A percentile compares a stretch with the other conserved stretches of the same genome.
Evolutionary conservation across 2,797 vertebrate species (phyloP).

Genomic region (Crenuchus spilurus): DNA sequence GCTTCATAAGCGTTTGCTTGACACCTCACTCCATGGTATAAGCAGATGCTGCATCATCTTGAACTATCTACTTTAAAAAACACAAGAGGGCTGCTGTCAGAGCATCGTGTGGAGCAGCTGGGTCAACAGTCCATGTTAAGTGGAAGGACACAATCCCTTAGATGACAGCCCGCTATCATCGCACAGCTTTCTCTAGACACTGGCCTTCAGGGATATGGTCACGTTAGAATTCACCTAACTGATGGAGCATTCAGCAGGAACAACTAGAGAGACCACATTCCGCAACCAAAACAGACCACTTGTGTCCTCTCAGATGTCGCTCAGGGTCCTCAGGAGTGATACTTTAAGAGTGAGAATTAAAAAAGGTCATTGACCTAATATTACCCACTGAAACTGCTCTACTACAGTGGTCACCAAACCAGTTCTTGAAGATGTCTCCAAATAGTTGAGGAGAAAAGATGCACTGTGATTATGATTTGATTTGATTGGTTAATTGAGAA

Average conservation of each 20-base stretch:
- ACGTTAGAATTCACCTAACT: conserved; percentile 51
- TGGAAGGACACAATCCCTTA: conserved; percentile 61
- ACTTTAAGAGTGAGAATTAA: conserved; percentile 27
- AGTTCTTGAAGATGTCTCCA: too few species aligned
- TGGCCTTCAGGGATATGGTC: conserved; percentile 12
- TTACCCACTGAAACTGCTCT: too few species aligned
- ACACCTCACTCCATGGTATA: neutral
- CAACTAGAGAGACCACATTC: conserved; percentile 39
- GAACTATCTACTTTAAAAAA: neutral
- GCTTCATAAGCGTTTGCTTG: neutral
- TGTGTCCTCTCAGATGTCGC: conserved; percentile 27
- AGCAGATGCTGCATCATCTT: neutral
- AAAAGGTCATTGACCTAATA: too few species aligned
- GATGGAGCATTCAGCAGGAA: conserved; percentile 52
- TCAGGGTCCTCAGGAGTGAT: conserved; percentile 16
- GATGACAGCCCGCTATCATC: conserved; percentile 52
- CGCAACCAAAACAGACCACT: conserved; percentile 47
- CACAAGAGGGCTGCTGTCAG: neutral
- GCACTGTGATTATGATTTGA: too few species aligned
- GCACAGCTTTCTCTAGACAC: conserved; percentile 10
- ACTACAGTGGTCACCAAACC: too few species aligned
- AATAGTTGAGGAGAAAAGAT: too few species aligned
- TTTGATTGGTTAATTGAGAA: too few species aligned
- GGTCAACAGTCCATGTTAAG: conserved; percentile 38
- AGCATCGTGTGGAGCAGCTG: conserved; percentile 26